Evolutionary conservation across 2,797 vertebrate species (phyloP), one percentile per base, ranked within the genome.

Genomic region (Cynodonichthys magdalenae): DNA sequence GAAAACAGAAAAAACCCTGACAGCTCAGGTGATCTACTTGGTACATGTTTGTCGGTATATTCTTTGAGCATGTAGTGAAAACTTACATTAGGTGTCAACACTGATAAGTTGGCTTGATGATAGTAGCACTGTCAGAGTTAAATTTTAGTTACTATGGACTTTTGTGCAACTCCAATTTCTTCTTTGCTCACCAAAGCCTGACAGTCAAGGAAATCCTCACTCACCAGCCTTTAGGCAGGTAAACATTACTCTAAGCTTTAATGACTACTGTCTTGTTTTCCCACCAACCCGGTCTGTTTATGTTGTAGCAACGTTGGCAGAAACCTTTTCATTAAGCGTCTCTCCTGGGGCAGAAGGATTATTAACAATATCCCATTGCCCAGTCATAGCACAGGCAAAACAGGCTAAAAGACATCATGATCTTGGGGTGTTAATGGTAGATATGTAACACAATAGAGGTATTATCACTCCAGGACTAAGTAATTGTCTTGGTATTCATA

Each of bases 181-280:
- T 70, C 64, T 63, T 51, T 15, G 31, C 51, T 61, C 29, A 18
- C 59, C 27, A 3, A 29, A 49, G 67, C 59, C 47, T 71, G 55
- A 79, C 67, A 74, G 62, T 44, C 0, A 1, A 48, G 77, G 81
- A 82, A 71, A 51, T 72, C 67, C 68, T 83, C 83, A 59, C 69
- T 82, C 65, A 67, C 12, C 71, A 71, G 52, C 60, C 84, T 71
- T 8, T 28, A 71, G 76, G 83, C 29, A 14, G 36, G 73, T 73
- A 80, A 87, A 87, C 69, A 75, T 19, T 4, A 5, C 53, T 4
- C 57, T 49, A 15, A 73, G 74, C 69, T 67, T 45, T 79, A 69
- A 85, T 75, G 78, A 84, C 78, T 82, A 70, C 77, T 72, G 80
- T 80, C 63, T 73, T 79, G 75, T 84, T 87, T 71, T 70, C 71